Base-by-base conservation (phyloP, 2,888 invertebrate genomes). In the Eurytoma adleriae region DNA sequence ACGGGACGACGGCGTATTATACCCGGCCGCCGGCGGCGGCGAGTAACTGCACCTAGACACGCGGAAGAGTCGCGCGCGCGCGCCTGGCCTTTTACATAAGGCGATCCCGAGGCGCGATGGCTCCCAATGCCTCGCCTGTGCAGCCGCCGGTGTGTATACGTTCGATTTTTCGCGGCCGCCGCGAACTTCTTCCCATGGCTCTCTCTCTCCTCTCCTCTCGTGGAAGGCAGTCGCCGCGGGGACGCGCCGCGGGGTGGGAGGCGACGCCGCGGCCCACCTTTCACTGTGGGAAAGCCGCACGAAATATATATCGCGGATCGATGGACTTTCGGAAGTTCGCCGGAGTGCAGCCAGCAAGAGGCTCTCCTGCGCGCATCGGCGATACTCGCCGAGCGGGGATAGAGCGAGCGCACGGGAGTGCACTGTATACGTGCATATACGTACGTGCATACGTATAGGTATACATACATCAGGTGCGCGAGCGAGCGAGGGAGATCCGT, bases 11-110 rank as follows among this genome's bases (percentile, higher is more conserved):
- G 27, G 27, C 27, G 27, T 62, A 24, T 7, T 50, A 59, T 54
- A 57, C 14, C 14, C 57, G 62, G 83, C 82, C n/a, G n/a, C n/a
- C n/a, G n/a, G n/a, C n/a, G 83, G 82, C 82, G 83, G 80, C 81
- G 77, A 68, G 80, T 85, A 85, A 85, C 84, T 85, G 84, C 83
- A 64, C 82, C 82, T 52, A 73, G 72, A 78, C 74, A 84, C 82
- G 82, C 81, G 82, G 84, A 79, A 84, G 83, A 84, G 82, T 81
- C 82, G 83, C 83, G 20, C 61, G 18, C 50, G n/a, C n/a, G n/a
- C n/a, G n/a, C n/a, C n/a, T 13, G 61, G 76, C 77, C 77, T 75
- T 78, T 78, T 81, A 78, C 81, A 81, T 80, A 80, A 80, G 80
- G 57, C 69, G 77, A 77, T 80, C 69, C 69, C 59, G 62, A 77